Percentiles rank a stretch among this genome's conserved stretches.
phyloP scores from a whole-genome alignment of 2,888 invertebrate species.

The Drosophila affinis region DNA sequence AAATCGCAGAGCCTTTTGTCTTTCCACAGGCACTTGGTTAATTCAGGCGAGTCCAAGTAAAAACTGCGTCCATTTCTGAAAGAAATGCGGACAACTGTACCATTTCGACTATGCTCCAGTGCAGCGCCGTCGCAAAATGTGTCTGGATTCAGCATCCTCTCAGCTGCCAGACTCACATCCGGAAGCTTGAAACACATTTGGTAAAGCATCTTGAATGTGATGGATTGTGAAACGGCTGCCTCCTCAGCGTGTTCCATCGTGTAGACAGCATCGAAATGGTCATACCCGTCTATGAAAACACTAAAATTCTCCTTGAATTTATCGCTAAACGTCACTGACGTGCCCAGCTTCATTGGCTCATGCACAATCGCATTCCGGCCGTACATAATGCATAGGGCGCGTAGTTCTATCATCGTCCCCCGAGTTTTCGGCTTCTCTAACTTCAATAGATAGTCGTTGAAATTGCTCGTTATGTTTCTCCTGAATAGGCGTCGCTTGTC shows the following conservation, averaged over 20 bases:
- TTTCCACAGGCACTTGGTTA: conserved; percentile 78
- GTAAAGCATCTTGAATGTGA: conserved; percentile 93
- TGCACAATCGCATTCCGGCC: conserved; percentile 90
- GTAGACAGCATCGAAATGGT: conserved; percentile 94
- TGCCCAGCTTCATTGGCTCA: conserved; percentile 84
- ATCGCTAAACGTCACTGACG: conserved; percentile 77
- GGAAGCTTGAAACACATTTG: conserved; percentile 91
- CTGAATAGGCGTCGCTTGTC: conserved; percentile 87
- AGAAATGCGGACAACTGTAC: conserved; percentile 58
- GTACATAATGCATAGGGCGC: conserved; percentile 88
- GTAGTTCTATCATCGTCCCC: conserved; percentile 88
- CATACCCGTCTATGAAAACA: conserved; percentile 86
- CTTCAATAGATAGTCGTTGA: conserved; percentile 88
- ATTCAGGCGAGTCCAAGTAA: conserved; percentile 80
- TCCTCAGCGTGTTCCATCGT: conserved; percentile 88
- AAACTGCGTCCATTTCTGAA: conserved; percentile 84
- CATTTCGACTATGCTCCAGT: conserved; percentile 64
- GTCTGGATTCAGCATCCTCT: conserved; percentile 88
- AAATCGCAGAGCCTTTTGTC: conserved; percentile 74
- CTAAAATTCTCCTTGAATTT: conserved; percentile 74
- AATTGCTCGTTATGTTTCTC: conserved; percentile 86
- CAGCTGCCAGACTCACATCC: conserved; percentile 89
- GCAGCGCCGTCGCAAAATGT: conserved; percentile 57
- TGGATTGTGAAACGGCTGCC: conserved; percentile 93
- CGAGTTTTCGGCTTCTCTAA: conserved; percentile 88